phyloP scores from a whole-genome alignment of 35 echinoderm and acorn worm species.

The Diadema setosum region DNA sequence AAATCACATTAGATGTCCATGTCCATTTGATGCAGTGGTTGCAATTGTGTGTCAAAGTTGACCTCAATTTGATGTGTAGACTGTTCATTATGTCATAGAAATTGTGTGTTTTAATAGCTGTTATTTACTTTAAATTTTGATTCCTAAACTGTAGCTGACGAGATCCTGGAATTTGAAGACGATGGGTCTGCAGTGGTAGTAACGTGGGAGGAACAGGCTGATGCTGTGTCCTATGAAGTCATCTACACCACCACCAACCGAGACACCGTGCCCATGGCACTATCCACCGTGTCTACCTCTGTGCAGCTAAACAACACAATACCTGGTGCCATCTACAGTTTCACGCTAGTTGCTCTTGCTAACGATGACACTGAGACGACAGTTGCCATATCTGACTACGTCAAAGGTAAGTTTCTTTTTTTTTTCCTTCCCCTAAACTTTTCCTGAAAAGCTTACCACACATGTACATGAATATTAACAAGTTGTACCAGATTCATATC shows the following conservation, averaged over 20 bases:
- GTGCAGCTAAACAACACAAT: not conserved
- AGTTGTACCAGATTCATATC: no score
- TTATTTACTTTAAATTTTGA: no score
- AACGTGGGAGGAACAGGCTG: not conserved
- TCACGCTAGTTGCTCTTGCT: not conserved
- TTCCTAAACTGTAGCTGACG: no score
- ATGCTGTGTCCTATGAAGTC: not conserved
- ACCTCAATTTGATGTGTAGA: no score
- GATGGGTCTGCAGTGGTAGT: no score
- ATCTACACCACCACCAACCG: constrained; percentile 1
- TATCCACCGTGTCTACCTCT: not conserved
- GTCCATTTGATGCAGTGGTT: no score
- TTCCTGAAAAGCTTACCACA: no score
- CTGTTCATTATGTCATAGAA: no score
- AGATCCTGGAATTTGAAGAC: not conserved
- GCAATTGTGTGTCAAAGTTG: no score
- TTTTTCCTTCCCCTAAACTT: not conserved
- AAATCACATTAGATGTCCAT: no score
- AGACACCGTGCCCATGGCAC: not conserved
- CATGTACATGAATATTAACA: no score
- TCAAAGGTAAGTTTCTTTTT: not conserved
- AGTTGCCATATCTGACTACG: not conserved
- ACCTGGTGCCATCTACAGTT: not conserved
- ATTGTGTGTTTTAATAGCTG: no score
- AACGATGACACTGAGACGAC: not conserved